Evolutionary conservation across 1,140 invertebrate species (phyloP).

Genomic region (Zeugodacus cucurbitae): DNA sequence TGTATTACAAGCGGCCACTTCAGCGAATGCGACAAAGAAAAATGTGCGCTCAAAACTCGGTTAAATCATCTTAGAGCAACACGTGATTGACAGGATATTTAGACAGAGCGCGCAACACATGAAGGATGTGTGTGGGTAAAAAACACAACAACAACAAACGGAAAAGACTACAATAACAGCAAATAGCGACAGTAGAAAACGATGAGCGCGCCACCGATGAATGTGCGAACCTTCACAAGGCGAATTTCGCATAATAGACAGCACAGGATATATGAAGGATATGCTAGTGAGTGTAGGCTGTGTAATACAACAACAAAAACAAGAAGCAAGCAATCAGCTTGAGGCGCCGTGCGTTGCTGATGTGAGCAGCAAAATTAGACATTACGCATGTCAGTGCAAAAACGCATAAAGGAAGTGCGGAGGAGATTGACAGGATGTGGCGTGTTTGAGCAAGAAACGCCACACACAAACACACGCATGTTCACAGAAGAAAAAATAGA

Average conservation of each 20-base stretch:
- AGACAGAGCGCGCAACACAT: neutral
- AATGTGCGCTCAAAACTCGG: neutral
- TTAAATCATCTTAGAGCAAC: slow-evolving; percentile 35
- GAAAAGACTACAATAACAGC: neutral
- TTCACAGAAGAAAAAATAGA: neutral
- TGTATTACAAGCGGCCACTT: neutral
- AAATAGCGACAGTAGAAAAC: neutral
- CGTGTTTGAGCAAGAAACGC: neutral
- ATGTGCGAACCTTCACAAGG: neutral
- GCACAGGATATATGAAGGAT: neutral
- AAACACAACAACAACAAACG: too few species aligned
- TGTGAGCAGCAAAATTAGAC: neutral
- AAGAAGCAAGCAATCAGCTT: too few species aligned
- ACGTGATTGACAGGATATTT: slow-evolving; percentile 57
- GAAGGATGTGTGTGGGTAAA: neutral
- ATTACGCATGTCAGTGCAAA: neutral
- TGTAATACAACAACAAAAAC: neutral
- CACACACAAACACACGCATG: neutral
- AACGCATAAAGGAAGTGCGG: neutral
- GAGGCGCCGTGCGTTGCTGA: neutral
- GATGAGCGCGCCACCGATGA: neutral
- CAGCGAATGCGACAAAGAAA: neutral
- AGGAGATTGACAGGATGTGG: neutral
- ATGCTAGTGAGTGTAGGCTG: neutral
- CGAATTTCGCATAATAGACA: neutral